Evolutionary conservation across 1,140 invertebrate species (phyloP), one percentile per base, ranked within the genome.

Genomic region (Bombus consobrinus): DNA sequence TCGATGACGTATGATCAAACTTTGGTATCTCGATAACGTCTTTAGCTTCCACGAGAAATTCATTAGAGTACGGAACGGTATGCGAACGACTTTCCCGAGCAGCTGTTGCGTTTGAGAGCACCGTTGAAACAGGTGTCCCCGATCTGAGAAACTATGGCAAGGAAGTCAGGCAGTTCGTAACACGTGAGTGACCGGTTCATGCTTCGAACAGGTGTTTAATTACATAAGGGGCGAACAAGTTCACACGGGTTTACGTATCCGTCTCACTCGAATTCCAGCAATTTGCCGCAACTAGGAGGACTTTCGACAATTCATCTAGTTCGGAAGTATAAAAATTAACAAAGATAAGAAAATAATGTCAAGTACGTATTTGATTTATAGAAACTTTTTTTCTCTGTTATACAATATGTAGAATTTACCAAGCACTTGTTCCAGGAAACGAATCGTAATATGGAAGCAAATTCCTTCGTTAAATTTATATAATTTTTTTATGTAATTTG

Each of bases 111-210:
- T 53, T 66, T 13, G 28, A 41, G 64, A 32, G 28, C 74, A 53
- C 64, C 74, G 64, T 83, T 57, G 81, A 78, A 83, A 83, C 81
- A 83, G 81, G 81, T 83, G 81, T 83, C 62, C 3, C 34, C 74
- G 43, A 78, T 66, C 81, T 69, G 81, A 57, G 81, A 78, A 78
- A 83, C 37, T 57, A 74, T 41, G 43, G n/a, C 74, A 41, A 83
- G 74, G 64, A 83, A 76, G 81, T 66, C 81, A 39, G 81, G 73
- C n/a, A 78, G 81, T 83, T 83, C n/a, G 74, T 77, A 78, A 83
- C 74, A 78, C 74, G 81, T 83, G 74, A 78, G 62, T 83, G 81
- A 83, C 81, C 81, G 74, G 81, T 83, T 68, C 59, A 28, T 15
- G 59, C 28, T 15, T 22, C 62, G 64, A 34, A 77, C 81, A 83